Conservation (phyloP, 2,113 vertebrate species). For the Zeus faber region DNA sequence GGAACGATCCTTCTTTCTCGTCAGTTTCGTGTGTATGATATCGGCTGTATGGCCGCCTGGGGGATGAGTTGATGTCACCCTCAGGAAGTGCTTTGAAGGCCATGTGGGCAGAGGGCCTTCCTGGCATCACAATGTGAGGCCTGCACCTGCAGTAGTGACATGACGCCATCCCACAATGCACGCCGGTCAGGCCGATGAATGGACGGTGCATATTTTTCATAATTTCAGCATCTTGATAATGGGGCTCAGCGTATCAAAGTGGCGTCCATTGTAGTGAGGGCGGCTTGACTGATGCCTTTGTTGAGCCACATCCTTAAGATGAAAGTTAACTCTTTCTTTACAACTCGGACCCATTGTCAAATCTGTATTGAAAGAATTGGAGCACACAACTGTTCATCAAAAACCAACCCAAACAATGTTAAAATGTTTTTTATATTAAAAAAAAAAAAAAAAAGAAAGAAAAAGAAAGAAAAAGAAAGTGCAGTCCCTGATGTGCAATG, state of each 20-base stretch:
- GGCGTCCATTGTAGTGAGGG: neutral
- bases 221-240: neutral
- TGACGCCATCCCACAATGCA: constrained; percentile 55
- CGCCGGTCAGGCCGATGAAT: neutral
- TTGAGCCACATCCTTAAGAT: too few species aligned
- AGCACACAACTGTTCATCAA: too few species aligned
- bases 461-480: too few species aligned
- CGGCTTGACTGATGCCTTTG: too few species aligned
- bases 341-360: too few species aligned
- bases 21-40: neutral
- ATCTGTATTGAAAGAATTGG: neutral
- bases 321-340: too few species aligned
- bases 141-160: constrained; percentile 41
- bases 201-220: neutral
- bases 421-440: too few species aligned
- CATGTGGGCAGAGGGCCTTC: constrained; percentile 68
- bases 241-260: neutral
- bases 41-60: constrained; percentile 16
- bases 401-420: too few species aligned
- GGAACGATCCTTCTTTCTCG: neutral
- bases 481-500: neutral
- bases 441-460: too few species aligned
- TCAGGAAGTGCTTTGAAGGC: constrained; percentile 73
- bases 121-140: constrained; percentile 64
- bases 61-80: constrained; percentile 68